Conservation (phyloP, 2,888 invertebrate species). For the Cynaeus angustus region DNA sequence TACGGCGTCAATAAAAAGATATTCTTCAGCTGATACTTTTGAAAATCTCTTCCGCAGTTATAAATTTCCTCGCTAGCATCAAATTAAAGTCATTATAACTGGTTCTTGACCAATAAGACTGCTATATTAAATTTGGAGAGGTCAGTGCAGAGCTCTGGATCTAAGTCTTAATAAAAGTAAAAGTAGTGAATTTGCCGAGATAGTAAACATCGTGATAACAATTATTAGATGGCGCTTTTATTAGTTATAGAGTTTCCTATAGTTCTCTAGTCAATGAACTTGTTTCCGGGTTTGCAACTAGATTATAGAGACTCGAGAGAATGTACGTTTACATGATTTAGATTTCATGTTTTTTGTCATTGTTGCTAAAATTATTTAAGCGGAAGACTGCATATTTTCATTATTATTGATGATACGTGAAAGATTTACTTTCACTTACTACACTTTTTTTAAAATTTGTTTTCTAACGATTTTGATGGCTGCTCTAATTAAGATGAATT, state of each 20-base stretch:
- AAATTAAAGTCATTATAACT: conserved; percentile 11
- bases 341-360: conserved; percentile 26
- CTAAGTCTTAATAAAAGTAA: conserved; percentile 8
- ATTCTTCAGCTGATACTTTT: neutral
- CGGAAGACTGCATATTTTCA: conserved; percentile 29
- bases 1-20: neutral
- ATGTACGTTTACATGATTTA: conserved; percentile 18
- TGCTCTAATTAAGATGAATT: conserved; percentile 1
- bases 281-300: conserved; percentile 19
- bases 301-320: conserved; percentile 10
- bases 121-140: conserved; percentile 6
- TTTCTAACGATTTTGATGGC: conserved; percentile 5
- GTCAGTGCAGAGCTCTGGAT: neutral
- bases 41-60: neutral
- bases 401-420: conserved; percentile 22
- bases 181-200: conserved; percentile 17
- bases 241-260: conserved; percentile 14
- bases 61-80: conserved; percentile 14
- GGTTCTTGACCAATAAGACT: conserved; percentile 1
- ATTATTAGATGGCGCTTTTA: conserved; percentile 22
- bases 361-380: conserved; percentile 19
- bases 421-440: conserved; percentile 27
- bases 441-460: conserved; percentile 9
- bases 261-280: conserved; percentile 26
- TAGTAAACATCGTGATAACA: conserved; percentile 17